Base-by-base conservation (phyloP, 2,888 invertebrate species). In the Myathropa florea region DNA sequence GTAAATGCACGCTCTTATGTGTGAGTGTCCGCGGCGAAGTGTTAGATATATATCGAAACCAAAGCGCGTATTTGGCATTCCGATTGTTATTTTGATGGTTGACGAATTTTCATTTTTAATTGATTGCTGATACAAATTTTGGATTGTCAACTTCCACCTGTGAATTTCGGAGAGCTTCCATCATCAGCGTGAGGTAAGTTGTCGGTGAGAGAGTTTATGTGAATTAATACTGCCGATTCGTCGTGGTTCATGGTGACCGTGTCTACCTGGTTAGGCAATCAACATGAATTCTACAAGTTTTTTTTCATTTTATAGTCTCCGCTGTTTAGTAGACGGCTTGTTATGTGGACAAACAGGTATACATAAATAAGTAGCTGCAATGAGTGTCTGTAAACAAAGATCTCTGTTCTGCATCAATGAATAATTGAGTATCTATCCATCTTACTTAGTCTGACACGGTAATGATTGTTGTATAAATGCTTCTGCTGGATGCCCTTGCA, bases 401-500 rank as follows among this genome's bases (percentile, higher is more conserved):
- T 65, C 61, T 73, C n/a, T 10, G 60, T 71, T 39, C 65, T 75
- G 53, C 80, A 65, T 61, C 64, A 70, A 60, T 79, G 64, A 71
- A 60, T 36, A 78, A 61, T 72, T 26, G 28, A 65, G 46, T 53
- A 65, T 77, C 75, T 57, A 26, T 53, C 67, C 61, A 10, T 30
- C 18, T 28, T 33, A 21, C 30, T 68, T 68, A 30, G 59, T 30
- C 53, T 77, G 68, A 33, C 67, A 61, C 53, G 24, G 46, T 68
- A 75, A 64, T 64, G 57, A 26, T 24, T 53, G 59, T 67, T 57
- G 28, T 9, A 7, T 55, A 53, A 53, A 68, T 59, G 18, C 46
- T 68, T 79, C 60, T 64, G 23, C 59, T 65, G 46, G 60, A 75
- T 75, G 83, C 80, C 80, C 83, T 79, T 79, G 83, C 79, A 39